Evolutionary conservation across 2,888 invertebrate genomes (phyloP).

Genomic region (Erebia aethiops): DNA sequence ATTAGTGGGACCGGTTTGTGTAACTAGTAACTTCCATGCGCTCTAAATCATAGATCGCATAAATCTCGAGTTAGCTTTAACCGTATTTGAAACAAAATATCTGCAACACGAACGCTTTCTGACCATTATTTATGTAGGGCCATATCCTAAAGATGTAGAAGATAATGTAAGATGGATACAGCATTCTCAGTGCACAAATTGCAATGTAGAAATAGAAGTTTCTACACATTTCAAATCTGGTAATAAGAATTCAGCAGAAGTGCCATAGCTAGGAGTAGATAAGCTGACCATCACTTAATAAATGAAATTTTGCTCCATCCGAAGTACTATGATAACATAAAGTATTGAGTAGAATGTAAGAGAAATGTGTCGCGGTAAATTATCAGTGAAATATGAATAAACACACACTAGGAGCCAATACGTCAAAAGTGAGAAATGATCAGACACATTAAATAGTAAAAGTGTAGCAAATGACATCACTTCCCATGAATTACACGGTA

Average conservation of each 20-base stretch:
- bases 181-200: no score
- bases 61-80: constrained; percentile 12
- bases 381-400: background rate
- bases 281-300: background rate
- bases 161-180: background rate
- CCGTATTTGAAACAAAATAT: constrained; percentile 1
- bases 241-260: background rate
- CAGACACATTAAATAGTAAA: constrained; percentile 24
- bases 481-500: constrained; percentile 11
- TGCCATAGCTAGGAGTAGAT: no score
- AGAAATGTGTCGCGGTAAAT: background rate
- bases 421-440: background rate
- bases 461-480: constrained; percentile 22
- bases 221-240: no score
- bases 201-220: no score
- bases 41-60: constrained; percentile 16
- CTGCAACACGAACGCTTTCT: background rate
- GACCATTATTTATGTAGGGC: background rate
- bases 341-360: background rate
- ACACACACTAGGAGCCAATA: background rate
- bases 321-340: background rate
- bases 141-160: background rate
- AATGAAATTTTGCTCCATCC: background rate
- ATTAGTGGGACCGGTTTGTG: constrained; percentile 34
- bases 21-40: constrained; percentile 9